Evolutionary conservation across 2,113 vertebrate genomes (phyloP).

Genomic region (Cathartes aura): DNA sequence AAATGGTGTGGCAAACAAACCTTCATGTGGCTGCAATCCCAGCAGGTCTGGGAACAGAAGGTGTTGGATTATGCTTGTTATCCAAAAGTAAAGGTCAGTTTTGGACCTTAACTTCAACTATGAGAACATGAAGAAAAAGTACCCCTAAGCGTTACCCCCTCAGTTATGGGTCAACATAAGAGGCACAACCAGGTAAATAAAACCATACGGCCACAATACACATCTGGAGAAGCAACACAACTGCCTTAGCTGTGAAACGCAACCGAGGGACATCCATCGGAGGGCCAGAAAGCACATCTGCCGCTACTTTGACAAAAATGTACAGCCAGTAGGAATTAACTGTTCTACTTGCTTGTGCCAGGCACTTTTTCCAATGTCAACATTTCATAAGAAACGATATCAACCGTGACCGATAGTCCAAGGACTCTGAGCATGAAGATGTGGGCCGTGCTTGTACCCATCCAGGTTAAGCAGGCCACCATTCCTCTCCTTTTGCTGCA

Average conservation of each 20-base stretch:
- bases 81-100: neutral
- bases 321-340: neutral
- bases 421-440: neutral
- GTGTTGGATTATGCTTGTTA: neutral
- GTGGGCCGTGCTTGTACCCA: rapidly evolving
- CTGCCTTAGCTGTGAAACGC: neutral
- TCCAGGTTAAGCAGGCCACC: neutral
- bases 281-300: neutral
- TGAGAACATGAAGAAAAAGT: neutral
- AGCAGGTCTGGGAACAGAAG: neutral
- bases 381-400: neutral
- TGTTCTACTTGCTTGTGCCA: neutral
- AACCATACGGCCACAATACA: rapidly evolving
- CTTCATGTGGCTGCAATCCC: neutral
- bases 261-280: rapidly evolving
- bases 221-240: neutral
- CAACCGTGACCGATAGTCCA: neutral
- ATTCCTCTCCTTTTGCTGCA: neutral
- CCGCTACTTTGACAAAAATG: neutral
- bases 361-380: neutral
- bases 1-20: neutral
- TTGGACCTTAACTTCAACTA: neutral
- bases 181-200: neutral
- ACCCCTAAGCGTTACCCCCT: neutral
- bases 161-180: neutral